Conservation (phyloP, 2,113 vertebrate species). For the Tragulus kanchil region DNA sequence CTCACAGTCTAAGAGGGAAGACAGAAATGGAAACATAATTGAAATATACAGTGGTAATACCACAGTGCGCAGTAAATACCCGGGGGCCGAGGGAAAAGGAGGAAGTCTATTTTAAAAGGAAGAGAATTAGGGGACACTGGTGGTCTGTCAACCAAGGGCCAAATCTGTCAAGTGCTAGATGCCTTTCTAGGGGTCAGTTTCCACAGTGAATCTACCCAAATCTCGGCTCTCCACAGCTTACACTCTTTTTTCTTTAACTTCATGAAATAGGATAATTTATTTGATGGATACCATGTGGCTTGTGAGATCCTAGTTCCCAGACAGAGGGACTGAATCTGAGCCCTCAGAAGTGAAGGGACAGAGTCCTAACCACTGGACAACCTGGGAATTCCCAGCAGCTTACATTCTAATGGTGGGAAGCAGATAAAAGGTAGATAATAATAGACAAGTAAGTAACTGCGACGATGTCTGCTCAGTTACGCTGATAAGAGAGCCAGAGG, state of each 20-base stretch:
- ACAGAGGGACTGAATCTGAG: neutral
- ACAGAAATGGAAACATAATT: neutral
- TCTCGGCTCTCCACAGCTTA: neutral
- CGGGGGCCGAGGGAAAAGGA: too few relatives aligned
- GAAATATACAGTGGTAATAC: neutral
- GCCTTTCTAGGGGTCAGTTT: neutral
- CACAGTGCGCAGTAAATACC: fast-evolving
- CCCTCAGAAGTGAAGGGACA: neutral
- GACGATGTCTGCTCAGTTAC: neutral
- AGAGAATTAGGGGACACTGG: neutral
- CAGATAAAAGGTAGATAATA: neutral
- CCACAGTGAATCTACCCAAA: neutral
- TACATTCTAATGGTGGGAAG: neutral
- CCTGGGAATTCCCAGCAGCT: neutral
- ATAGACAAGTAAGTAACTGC: neutral
- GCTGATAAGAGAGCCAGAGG: neutral
- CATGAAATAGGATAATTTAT: neutral
- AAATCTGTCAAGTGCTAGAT: neutral
- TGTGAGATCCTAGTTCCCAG: neutral
- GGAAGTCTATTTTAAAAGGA: too few relatives aligned
- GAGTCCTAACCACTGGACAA: neutral
- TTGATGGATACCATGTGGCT: neutral
- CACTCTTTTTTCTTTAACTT: neutral
- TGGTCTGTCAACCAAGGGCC: too few relatives aligned
- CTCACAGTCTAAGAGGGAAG: neutral